These are phyloP conservation scores for Drosophila neutralis DNA, from an alignment of 2,888 invertebrate species.

Conservation along the genomic window DNA sequence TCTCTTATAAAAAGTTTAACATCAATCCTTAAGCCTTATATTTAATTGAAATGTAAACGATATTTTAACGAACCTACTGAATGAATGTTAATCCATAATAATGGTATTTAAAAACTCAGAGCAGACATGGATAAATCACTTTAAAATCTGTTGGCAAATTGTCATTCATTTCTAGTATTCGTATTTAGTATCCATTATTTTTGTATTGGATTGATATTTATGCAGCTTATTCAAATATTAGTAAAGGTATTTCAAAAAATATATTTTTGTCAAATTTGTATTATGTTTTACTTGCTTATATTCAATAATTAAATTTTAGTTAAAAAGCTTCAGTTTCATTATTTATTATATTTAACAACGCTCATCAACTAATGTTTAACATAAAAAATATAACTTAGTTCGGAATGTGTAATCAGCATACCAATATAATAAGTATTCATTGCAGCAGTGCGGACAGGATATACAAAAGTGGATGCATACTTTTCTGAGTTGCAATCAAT, in stretches of 20 bases:
- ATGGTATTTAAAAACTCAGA: too few species aligned
- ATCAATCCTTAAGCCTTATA: not conserved
- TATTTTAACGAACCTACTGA: too few species aligned
- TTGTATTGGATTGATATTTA: not conserved
- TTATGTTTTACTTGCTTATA: too few species aligned
- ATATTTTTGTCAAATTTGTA: too few species aligned
- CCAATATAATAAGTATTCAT: not conserved
- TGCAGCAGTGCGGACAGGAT: not conserved
- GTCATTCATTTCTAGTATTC: not conserved
- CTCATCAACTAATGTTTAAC: not conserved
- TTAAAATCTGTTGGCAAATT: not conserved
- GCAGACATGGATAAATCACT: not conserved
- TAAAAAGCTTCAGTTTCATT: too few species aligned
- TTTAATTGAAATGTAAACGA: not conserved
- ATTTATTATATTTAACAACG: not conserved
- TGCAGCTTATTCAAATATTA: not conserved
- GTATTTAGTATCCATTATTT: not conserved
- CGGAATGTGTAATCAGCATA: not conserved
- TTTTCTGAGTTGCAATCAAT: conserved; percentile 45
- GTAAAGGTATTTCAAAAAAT: not conserved
- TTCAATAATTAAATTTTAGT: too few species aligned
- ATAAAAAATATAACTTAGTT: not conserved
- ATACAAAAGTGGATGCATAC: conserved; percentile 35
- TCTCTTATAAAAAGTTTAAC: not conserved
- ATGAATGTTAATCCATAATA: too few species aligned